phyloP scores from a whole-genome alignment of 1,140 invertebrate genomes.

The Camponotus pennsylvanicus region DNA sequence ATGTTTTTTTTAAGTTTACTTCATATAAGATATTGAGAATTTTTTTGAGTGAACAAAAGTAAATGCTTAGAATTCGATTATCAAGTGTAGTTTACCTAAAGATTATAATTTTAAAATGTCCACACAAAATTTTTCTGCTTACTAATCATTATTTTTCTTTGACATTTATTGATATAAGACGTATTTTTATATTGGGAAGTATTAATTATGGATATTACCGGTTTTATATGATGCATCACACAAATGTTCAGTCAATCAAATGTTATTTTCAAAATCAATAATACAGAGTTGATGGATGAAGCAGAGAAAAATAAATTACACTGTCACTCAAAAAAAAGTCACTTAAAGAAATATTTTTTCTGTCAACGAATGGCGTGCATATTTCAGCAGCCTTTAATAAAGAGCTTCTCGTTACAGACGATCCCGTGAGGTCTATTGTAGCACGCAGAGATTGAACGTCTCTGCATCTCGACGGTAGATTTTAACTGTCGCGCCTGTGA shows the following conservation, averaged over 20 bases:
- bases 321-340: constrained; percentile 25
- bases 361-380: constrained; percentile 23
- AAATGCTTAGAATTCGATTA: not conserved
- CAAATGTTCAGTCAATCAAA: not conserved
- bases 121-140: not conserved
- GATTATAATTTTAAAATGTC: not conserved
- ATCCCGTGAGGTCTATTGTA: constrained; percentile 51
- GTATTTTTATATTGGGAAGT: not conserved
- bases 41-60: not conserved
- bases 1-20: constrained; percentile 11
- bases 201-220: not conserved
- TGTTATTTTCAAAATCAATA: constrained; percentile 4
- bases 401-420: constrained; percentile 71
- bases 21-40: not conserved
- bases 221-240: not conserved
- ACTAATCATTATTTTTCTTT: constrained; percentile 2
- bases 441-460: constrained; percentile 68
- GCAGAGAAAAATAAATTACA: not conserved
- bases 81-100: not conserved
- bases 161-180: not conserved
- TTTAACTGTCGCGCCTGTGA: constrained; percentile 68
- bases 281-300: not conserved
- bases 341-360: constrained; percentile 21
- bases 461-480: constrained; percentile 68
- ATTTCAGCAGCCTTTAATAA: constrained; percentile 63